Conservation (phyloP, 1,140 invertebrate species). For the Aplysia californica region DNA sequence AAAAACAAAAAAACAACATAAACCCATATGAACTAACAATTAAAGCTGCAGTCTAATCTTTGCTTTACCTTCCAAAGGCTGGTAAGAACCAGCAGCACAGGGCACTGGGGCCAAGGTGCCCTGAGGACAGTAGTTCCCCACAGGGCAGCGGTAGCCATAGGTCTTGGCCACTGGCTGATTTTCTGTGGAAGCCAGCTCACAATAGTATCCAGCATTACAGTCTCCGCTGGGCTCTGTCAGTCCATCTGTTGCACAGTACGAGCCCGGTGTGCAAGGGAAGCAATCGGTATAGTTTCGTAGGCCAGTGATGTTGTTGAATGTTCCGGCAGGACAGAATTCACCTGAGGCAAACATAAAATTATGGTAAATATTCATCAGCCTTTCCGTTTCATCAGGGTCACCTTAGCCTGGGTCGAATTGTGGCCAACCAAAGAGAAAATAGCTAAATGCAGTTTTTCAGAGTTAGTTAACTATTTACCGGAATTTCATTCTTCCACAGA, state of each 20-base stretch:
- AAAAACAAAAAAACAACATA: too few relatives aligned
- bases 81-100: conserved; percentile 59
- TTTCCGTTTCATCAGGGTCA: too few relatives aligned
- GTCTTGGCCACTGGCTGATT: conserved; percentile 45
- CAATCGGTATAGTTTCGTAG: conserved; percentile 52
- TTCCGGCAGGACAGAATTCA: conserved; percentile 51
- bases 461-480: too few relatives aligned
- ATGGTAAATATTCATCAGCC: neutral
- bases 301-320: conserved; percentile 60
- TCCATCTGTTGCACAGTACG: conserved; percentile 55
- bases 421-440: too few relatives aligned
- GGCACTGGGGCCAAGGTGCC: conserved; percentile 53
- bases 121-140: conserved; percentile 58
- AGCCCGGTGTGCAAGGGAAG: conserved; percentile 55
- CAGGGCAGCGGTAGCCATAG: conserved; percentile 58
- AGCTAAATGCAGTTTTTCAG: too few relatives aligned
- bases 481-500: too few relatives aligned
- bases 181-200: conserved; percentile 50
- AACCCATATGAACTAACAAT: too few relatives aligned
- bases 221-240: conserved; percentile 38
- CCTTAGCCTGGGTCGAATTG: too few relatives aligned
- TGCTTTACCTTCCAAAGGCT: conserved; percentile 48
- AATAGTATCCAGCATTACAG: conserved; percentile 60
- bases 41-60: too few relatives aligned
- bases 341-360: conserved; percentile 32